Evolutionary conservation across 2,113 vertebrate species (phyloP).

Genomic region (Oncorhynchus kisutch): DNA sequence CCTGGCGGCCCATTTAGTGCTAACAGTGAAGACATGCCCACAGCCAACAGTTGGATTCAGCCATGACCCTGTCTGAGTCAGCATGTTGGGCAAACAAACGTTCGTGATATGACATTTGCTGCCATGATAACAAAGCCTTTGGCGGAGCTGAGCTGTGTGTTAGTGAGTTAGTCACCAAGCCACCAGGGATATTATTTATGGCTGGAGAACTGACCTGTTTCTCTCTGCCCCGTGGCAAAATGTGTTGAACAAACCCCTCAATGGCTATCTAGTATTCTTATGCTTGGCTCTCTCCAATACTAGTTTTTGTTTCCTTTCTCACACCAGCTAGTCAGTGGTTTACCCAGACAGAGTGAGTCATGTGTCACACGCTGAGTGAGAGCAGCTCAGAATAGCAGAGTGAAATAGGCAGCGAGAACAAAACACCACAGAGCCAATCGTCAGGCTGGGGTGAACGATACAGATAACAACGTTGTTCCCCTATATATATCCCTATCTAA

Average conservation of each 20-base stretch:
- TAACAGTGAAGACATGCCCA: neutral
- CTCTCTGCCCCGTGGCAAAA: too few species aligned
- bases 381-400: neutral
- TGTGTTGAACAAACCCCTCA: neutral
- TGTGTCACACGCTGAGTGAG: neutral
- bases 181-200: neutral
- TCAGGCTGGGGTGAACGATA: neutral
- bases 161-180: neutral
- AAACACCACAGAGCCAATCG: neutral
- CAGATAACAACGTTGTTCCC: neutral
- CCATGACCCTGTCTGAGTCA: neutral
- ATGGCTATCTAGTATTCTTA: neutral
- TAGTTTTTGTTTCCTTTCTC: neutral
- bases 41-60: neutral
- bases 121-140: neutral
- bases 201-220: neutral
- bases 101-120: neutral
- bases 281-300: neutral
- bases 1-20: too few species aligned
- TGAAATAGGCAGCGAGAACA: neutral
- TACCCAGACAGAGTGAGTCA: neutral
- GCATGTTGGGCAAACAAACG: neutral
- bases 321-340: neutral
- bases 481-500: too few species aligned
- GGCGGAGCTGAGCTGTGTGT: neutral